Evolutionary conservation across 2,888 invertebrate species (phyloP).

Genomic region (Lasioglossum oenotherae): DNA sequence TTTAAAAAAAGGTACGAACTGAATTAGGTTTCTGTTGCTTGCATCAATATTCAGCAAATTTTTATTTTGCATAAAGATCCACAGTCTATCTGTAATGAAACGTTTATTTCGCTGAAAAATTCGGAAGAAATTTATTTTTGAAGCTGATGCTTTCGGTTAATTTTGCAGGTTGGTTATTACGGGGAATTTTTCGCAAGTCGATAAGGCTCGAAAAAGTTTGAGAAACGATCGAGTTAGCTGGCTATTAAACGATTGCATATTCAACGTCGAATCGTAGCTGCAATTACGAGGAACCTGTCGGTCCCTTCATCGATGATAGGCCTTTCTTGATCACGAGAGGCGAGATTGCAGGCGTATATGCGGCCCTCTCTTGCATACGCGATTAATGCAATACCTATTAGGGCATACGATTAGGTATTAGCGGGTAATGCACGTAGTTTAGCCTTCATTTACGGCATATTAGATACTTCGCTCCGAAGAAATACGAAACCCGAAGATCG

Average conservation of each 20-base stretch:
- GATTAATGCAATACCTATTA: conserved; percentile 63
- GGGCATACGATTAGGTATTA: conserved; percentile 45
- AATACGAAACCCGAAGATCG: conserved; percentile 5
- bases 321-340: conserved; percentile 48
- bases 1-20: background rate
- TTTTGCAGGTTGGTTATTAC: background rate
- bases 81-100: background rate
- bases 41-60: background rate
- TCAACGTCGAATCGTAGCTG: conserved; percentile 13
- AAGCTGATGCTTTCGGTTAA: background rate
- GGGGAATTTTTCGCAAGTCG: background rate
- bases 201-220: background rate
- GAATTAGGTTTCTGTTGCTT: background rate
- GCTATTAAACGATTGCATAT: conserved; percentile 38
- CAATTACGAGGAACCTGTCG: conserved; percentile 52
- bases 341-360: conserved; percentile 34
- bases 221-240: background rate
- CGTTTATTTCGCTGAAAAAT: background rate
- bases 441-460: conserved; percentile 41
- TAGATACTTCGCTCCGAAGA: conserved; percentile 1
- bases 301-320: conserved; percentile 51
- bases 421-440: conserved; percentile 46
- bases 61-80: background rate
- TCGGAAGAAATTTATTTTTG: background rate
- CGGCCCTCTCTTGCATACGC: conserved; percentile 42